Percentiles rank a stretch among this genome's conserved stretches.
Evolutionary conservation across 2,888 invertebrate species (phyloP).

Genomic region (Pteria penguin): DNA sequence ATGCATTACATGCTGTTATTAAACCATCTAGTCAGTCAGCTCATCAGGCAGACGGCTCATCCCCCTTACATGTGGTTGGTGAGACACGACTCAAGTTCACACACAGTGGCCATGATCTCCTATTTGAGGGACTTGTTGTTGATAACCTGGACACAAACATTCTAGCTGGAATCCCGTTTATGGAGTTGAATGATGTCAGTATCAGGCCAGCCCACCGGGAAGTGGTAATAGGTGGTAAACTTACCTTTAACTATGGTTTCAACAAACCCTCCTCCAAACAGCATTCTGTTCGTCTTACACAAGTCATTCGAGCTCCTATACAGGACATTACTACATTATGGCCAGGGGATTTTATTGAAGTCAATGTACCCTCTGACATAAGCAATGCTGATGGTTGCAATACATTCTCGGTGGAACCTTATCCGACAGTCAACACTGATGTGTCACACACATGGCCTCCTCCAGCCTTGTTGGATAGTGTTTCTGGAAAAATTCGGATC

Average conservation of each 20-base stretch:
- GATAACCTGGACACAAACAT: constrained; percentile 25
- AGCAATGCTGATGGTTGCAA: neutral
- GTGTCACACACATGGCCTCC: neutral
- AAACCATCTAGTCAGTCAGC: constrained; percentile 1
- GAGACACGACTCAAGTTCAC: constrained; percentile 19
- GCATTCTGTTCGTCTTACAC: neutral
- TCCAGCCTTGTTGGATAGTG: constrained; percentile 11
- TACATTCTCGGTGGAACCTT: constrained; percentile 13
- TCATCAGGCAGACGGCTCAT: constrained; percentile 13
- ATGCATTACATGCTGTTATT: neutral
- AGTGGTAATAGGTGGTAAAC: neutral
- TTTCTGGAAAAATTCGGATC: constrained; percentile 11
- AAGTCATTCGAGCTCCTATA: constrained; percentile 11
- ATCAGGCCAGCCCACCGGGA: constrained; percentile 13
- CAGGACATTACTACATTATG: constrained; percentile 1
- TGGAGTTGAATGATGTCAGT: constrained; percentile 24
- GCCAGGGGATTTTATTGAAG: constrained; percentile 12
- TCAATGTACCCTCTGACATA: constrained; percentile 9
- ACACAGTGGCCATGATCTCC: neutral
- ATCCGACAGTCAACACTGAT: neutral
- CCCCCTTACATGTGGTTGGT: constrained; percentile 5
- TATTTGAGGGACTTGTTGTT: constrained; percentile 31
- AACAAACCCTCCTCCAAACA: neutral
- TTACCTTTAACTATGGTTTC: constrained; percentile 5
- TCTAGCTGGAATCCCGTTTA: constrained; percentile 29